Percentiles rank a stretch among this genome's conserved stretches.
phyloP scores from a whole-genome alignment of 2,113 vertebrate genomes.

The Dasypus novemcinctus region DNA sequence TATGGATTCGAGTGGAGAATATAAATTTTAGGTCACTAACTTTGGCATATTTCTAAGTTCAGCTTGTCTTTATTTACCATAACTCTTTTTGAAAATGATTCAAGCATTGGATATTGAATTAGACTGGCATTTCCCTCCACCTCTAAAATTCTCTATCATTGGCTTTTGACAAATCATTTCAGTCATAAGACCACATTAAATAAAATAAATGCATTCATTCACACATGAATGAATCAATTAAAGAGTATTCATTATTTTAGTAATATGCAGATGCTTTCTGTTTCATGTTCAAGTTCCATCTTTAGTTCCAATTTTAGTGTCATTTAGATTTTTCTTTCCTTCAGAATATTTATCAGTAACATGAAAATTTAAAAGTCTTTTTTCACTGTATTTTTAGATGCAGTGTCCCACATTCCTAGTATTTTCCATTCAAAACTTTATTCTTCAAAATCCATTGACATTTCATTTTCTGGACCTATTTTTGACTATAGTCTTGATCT shows the following conservation, averaged over 20 bases:
- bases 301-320: neutral
- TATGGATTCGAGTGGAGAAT: too few species aligned
- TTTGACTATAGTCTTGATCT: neutral
- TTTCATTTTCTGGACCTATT: neutral
- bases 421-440: neutral
- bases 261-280: neutral
- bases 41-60: neutral
- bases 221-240: neutral
- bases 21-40: neutral
- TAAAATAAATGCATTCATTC: neutral
- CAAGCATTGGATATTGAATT: neutral
- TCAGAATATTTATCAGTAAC: neutral
- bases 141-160: neutral
- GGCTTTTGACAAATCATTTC: neutral
- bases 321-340: neutral
- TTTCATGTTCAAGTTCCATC: conserved; percentile 3
- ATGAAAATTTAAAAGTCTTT: neutral
- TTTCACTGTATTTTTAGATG: neutral
- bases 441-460: neutral
- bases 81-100: neutral
- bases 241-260: neutral
- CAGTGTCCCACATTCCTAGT: neutral
- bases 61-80: neutral
- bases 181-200: neutral
- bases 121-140: neutral